Percentiles rank a stretch among this genome's conserved stretches.
Conservation (phyloP, 2,888 invertebrate genomes). For the Iselma pallidipennis region DNA sequence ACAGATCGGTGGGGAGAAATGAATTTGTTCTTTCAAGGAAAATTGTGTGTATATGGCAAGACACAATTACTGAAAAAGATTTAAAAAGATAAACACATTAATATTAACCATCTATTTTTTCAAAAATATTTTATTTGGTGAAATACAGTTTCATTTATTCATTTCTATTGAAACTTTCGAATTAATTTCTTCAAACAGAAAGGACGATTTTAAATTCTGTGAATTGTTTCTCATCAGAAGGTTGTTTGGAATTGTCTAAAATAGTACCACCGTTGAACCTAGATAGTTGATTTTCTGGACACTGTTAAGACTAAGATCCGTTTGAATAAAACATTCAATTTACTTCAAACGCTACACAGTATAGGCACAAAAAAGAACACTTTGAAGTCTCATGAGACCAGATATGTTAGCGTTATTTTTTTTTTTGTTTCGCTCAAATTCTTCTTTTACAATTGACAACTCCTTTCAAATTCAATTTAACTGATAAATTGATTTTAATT, state of each 20-base stretch:
- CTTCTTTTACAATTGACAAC: background rate
- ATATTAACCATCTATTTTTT: too few relatives aligned
- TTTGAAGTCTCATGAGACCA: background rate
- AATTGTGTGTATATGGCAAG: too few relatives aligned
- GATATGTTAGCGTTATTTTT: background rate
- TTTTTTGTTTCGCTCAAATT: background rate
- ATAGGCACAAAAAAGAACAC: background rate
- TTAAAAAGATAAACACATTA: too few relatives aligned
- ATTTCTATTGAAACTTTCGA: too few relatives aligned
- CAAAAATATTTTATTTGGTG: too few relatives aligned
- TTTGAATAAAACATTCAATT: conserved; percentile 1
- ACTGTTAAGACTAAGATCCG: background rate
- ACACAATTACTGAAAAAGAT: too few relatives aligned
- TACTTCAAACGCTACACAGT: background rate
- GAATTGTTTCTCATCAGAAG: too few relatives aligned
- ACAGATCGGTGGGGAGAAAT: conserved; percentile 4
- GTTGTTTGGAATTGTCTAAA: background rate
- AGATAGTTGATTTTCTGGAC: background rate
- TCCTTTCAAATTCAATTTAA: background rate
- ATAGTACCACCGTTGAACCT: conserved; percentile 5
- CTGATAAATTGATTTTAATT: background rate
- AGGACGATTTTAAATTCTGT: too few relatives aligned
- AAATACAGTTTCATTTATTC: too few relatives aligned
- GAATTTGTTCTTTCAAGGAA: background rate
- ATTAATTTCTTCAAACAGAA: too few relatives aligned